Evolutionary conservation across 2,797 vertebrate species (phyloP), one percentile per base, ranked within the genome.

Genomic region (Phoeniculus purpureus): DNA sequence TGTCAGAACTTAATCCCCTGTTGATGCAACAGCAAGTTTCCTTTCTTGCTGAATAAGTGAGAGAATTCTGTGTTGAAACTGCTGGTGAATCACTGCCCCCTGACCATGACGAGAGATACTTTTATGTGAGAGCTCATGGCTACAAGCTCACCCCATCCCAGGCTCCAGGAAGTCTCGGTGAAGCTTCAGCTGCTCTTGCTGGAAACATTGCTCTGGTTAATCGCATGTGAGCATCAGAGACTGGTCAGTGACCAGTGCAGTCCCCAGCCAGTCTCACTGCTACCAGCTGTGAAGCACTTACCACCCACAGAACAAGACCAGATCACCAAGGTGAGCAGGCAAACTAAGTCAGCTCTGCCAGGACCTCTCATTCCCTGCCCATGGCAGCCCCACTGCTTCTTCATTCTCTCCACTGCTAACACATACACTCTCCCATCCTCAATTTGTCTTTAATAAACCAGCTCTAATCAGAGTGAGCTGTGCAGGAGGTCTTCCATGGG

Each of bases 1-100:
- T 29, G 8, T 90, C 87, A 94, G 94, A 92, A 80, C 68, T 88
- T 95, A 95, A 94, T 94, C 93, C 81, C 34, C 26, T 79, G 85
- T 80, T 91, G 94, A 74, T 74, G 85, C 75, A 93, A 94, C 68
- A 89, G 64, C 79, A 94, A 94, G 31, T 56, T 94, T 90, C 59
- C 64, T 79, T 86, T 67, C 89, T 85, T 84, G 93, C 81, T 81
- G 76, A 91, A 87, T 31, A 52, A 91, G 81, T n/a, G 43, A 55
- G 48, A 77, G 51, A 91, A 84, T 61, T 72, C 31, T 5, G 14
- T 88, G 56, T 84, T 90, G 85, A 85, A 92, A 89, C 31, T 14
- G 29, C 7, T 45, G 75, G n/a, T 59, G 62, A 89, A 90, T 87
- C 76, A 50, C 55, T 89, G 88, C 76, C 71, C 78, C 55, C 78